Conservation (phyloP, 2,113 vertebrate genomes). For the Sapajus apella region DNA sequence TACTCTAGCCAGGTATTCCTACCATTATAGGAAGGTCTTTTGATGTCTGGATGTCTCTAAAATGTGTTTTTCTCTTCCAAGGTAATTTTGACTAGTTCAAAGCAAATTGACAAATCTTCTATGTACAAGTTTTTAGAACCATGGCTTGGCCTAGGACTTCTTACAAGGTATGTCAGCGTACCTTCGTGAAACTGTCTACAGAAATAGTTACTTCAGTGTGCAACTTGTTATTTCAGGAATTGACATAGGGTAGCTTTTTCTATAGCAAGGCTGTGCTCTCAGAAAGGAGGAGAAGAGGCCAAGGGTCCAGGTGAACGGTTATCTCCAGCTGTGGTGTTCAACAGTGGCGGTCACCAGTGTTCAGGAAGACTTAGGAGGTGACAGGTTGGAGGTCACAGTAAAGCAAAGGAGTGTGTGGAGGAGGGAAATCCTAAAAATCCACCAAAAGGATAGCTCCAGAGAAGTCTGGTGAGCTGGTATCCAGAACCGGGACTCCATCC, state of each 20-base stretch:
- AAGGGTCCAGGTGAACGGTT: neutral
- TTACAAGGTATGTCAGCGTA: constrained; percentile 89
- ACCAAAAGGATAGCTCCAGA: neutral
- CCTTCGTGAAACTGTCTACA: neutral
- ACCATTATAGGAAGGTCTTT: neutral
- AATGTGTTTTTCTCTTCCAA: constrained; percentile 70
- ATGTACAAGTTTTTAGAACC: constrained; percentile 93
- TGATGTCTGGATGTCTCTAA: neutral
- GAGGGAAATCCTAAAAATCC: neutral
- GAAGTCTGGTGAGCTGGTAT: neutral
- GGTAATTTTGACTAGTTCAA: constrained; percentile 88
- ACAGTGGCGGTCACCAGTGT: neutral
- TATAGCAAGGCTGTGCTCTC: neutral
- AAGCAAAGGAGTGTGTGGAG: neutral
- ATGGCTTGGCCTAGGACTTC: constrained; percentile 95
- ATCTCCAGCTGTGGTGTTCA: neutral
- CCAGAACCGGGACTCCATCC: no score
- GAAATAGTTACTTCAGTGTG: neutral
- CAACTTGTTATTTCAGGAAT: neutral
- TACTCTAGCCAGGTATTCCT: neutral
- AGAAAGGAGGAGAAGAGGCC: neutral
- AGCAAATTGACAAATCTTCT: constrained; percentile 91
- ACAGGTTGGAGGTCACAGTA: no score
- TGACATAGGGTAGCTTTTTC: neutral
- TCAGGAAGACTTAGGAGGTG: neutral